Evolutionary conservation across 2,113 vertebrate species (phyloP).

Genomic region (Rutilus rutilus): DNA sequence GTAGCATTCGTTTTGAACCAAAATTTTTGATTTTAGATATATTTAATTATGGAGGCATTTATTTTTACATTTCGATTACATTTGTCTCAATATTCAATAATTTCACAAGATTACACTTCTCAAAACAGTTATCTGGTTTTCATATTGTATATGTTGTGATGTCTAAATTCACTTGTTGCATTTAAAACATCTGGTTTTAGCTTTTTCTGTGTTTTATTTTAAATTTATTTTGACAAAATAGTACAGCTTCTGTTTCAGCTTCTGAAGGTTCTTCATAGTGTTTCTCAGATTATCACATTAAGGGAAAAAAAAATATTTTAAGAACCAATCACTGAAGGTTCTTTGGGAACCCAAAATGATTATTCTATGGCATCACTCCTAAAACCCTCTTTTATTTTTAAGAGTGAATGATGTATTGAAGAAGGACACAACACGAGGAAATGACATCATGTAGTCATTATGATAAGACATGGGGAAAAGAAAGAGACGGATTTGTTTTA

Average conservation of each 20-base stretch:
- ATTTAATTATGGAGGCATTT: not conserved
- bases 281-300: not conserved
- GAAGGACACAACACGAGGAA: not conserved
- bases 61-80: too few species aligned
- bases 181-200: too few species aligned
- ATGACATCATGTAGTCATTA: not conserved
- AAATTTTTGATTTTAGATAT: not conserved
- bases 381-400: not conserved
- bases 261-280: not conserved
- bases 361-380: not conserved
- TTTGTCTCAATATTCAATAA: too few species aligned
- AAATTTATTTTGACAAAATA: too few species aligned
- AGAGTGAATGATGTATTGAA: not conserved
- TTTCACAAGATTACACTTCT: too few species aligned
- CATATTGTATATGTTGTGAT: too few species aligned
- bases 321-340: not conserved
- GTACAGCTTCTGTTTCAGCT: too few species aligned
- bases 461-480: not conserved
- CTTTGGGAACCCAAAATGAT: not conserved
- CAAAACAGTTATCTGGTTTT: too few species aligned
- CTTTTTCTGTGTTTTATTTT: too few species aligned
- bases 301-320: too few species aligned
- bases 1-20: not conserved
- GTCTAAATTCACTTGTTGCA: too few species aligned
- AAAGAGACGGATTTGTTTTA: conserved; percentile 35